These are phyloP conservation scores for Lathronympha strigana DNA, from an alignment of 2,888 invertebrate species.

Conservation along the genomic window DNA sequence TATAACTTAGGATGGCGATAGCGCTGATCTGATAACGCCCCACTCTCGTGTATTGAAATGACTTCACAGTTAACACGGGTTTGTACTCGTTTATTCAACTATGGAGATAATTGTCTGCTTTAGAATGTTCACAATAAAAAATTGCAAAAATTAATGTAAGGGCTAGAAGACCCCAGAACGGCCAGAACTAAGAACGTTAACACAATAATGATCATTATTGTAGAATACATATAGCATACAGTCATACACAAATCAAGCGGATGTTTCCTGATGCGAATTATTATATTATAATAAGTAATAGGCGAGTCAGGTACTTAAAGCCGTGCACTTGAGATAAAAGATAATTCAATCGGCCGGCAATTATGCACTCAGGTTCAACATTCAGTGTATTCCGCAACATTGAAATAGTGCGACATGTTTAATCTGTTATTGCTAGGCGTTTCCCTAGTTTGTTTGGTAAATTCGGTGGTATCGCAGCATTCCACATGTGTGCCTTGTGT, in stretches of 20 bases:
- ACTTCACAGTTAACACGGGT: constrained; percentile 35
- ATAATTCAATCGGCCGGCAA: constrained; percentile 56
- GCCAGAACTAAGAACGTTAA: not conserved
- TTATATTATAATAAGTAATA: constrained; percentile 1
- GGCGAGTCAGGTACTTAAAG: constrained; percentile 15
- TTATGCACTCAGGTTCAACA: constrained; percentile 22
- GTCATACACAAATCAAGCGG: not conserved
- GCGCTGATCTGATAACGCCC: constrained; percentile 77
- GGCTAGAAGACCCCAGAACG: not conserved
- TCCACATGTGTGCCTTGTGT: constrained; percentile 66
- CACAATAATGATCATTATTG: no score
- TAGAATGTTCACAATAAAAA: not conserved
- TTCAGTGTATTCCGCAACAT: constrained; percentile 9
- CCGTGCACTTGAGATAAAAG: constrained; percentile 26
- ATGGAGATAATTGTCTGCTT: constrained; percentile 4
- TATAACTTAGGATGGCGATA: constrained; percentile 81
- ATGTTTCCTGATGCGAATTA: not conserved
- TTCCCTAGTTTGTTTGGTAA: constrained; percentile 45
- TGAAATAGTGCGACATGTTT: constrained; percentile 17
- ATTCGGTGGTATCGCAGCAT: constrained; percentile 47
- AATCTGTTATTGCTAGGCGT: constrained; percentile 6
- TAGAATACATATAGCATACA: not conserved
- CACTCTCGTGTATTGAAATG: constrained; percentile 40
- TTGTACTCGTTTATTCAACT: constrained; percentile 24
- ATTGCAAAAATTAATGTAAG: not conserved